Evolutionary conservation across 2,797 vertebrate species (phyloP), one percentile per base, ranked within the genome.

Genomic region (Denticeps clupeoides): DNA sequence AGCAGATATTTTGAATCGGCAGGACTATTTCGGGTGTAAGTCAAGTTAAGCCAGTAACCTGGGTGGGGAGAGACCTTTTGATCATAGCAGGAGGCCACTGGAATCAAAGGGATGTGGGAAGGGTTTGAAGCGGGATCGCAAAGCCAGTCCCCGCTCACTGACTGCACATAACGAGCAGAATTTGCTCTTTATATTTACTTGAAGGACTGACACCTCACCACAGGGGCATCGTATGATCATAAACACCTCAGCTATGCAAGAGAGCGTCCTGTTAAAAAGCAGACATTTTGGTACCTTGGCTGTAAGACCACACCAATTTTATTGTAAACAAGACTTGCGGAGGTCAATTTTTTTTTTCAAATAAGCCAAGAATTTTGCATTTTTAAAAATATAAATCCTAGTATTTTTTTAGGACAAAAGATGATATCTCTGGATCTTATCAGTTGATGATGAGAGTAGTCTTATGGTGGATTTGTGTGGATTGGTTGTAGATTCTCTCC

Each of bases 161-260:
- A 25, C 51, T 40, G 25, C 2, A 49, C 22, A 41, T 65, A 75
- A 74, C 69, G 46, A 73, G 61, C 42, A 49, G 31, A 47, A 68
- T 71, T 57, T 53, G 26, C 58, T 59, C 51, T 49, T 19, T 41
- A 48, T 51, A 45, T 75, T 61, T 60, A 57, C 56, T 49, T 40
- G 51, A 47, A 35, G 63, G 59, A 68, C 32, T 64, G 62, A 59
- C 63, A 60, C 57, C 41, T 38, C 59, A 62, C 60, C 41, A 55
- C 49, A 28, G 65, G 62, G 60, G 56, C 50, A 41, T 48, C 56
- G 37, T 53, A 37, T 72, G 46, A 40, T 51, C 47, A 64, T 63
- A 50, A 74, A 68, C 59, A 73, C 31, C 33, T 18, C 35, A 21
- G 38, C 4, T 2, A 19, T 18, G 38, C 38, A 19, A 19, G 18